Conservation (phyloP, 2,797 vertebrate genomes). For the Eidolon dupreanum region DNA sequence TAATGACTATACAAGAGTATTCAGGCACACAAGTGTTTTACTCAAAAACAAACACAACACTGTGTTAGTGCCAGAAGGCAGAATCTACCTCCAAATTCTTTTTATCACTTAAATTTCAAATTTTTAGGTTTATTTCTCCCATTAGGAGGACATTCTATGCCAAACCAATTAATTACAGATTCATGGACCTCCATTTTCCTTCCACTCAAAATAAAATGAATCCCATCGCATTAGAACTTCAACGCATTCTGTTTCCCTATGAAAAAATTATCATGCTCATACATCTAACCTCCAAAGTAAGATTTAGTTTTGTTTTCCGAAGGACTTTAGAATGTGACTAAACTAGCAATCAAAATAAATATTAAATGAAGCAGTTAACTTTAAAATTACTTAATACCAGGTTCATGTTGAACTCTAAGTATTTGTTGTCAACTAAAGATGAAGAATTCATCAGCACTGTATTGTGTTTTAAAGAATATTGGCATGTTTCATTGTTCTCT, state of each 20-base stretch:
- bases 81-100: neutral
- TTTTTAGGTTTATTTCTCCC: conserved; percentile 8
- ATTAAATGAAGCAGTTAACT: conserved; percentile 50
- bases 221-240: neutral
- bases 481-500: neutral
- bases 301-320: neutral
- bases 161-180: neutral
- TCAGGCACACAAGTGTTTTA: neutral
- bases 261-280: neutral
- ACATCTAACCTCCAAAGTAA: neutral
- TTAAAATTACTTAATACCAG: conserved; percentile 34
- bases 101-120: neutral
- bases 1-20: neutral
- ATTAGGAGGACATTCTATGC: neutral
- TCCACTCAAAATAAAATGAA: neutral
- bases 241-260: neutral
- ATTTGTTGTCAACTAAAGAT: conserved; percentile 22
- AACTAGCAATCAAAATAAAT: conserved; percentile 27
- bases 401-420: neutral
- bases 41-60: neutral
- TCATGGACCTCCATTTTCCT: neutral
- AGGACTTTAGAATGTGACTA: conserved; percentile 2
- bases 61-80: neutral
- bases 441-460: neutral
- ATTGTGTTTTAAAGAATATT: neutral